phyloP scores from a whole-genome alignment of 1,140 invertebrate genomes.

The Archivesica marissinica region DNA sequence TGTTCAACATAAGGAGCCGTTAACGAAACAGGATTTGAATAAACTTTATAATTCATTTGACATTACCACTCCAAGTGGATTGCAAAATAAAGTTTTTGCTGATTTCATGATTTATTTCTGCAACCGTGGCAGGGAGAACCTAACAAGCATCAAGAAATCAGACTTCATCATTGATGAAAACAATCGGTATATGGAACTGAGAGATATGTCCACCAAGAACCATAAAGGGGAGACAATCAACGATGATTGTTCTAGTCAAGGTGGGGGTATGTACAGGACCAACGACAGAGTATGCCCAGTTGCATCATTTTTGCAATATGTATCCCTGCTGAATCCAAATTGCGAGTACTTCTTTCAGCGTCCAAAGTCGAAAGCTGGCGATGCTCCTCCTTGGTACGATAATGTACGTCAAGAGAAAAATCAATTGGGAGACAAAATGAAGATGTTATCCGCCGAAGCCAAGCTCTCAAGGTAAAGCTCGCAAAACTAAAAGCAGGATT shows the following conservation, averaged over 20 bases:
- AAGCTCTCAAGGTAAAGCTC: neutral
- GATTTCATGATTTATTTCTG: slow-evolving; percentile 60
- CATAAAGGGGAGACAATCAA: slow-evolving; percentile 15
- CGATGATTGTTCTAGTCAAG: slow-evolving; percentile 2
- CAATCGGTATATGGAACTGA: slow-evolving; percentile 8
- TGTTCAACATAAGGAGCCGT: slow-evolving; percentile 38
- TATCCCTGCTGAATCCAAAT: slow-evolving; percentile 6
- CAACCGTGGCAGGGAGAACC: slow-evolving; percentile 54
- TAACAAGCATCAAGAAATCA: slow-evolving; percentile 28
- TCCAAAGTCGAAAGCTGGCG: neutral
- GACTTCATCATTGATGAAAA: slow-evolving; percentile 46
- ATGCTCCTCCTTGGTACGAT: neutral
- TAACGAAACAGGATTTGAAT: slow-evolving; percentile 29
- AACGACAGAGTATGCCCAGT: neutral
- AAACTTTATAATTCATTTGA: slow-evolving; percentile 53
- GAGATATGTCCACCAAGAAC: slow-evolving; percentile 37
- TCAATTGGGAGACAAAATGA: slow-evolving; percentile 28
- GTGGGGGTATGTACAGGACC: slow-evolving; percentile 17
- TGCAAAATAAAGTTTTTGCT: slow-evolving; percentile 56
- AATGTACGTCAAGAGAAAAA: neutral
- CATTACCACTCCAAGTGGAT: slow-evolving; percentile 11
- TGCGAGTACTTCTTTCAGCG: slow-evolving; percentile 16
- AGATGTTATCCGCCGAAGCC: neutral
- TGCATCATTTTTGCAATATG: slow-evolving; percentile 12
- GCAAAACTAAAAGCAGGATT: no score